These are phyloP conservation scores for Xenopus tropicalis DNA, from an alignment of 2,113 vertebrate genomes.

Conservation along the genomic window DNA sequence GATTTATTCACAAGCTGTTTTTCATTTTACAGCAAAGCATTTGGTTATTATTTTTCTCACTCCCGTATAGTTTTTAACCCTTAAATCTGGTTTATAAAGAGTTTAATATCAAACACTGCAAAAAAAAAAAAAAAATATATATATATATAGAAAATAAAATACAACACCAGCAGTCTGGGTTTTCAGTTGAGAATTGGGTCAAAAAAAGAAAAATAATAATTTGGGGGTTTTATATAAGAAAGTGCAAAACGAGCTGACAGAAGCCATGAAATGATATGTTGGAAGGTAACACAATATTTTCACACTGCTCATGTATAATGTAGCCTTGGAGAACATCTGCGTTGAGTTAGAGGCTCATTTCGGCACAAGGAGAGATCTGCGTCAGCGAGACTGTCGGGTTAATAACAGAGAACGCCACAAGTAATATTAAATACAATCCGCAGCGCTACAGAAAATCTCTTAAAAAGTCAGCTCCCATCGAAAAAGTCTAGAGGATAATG, in stretches of 20 bases:
- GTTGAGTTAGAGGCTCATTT: slow-evolving; percentile 12
- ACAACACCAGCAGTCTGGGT: neutral
- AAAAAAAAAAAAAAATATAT: neutral
- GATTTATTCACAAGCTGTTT: slow-evolving; percentile 4
- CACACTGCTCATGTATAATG: neutral
- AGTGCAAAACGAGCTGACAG: neutral
- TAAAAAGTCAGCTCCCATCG: neutral
- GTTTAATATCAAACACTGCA: slow-evolving; percentile 19
- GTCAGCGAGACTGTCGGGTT: slow-evolving; percentile 1
- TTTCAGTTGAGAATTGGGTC: neutral
- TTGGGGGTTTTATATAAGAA: neutral
- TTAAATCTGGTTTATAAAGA: slow-evolving; percentile 6
- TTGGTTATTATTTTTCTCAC: neutral
- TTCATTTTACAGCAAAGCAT: neutral
- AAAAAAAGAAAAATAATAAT: neutral
- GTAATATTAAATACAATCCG: neutral
- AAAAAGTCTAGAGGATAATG: neutral
- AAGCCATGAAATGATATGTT: neutral
- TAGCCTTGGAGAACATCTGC: slow-evolving; percentile 22
- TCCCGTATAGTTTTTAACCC: neutral
- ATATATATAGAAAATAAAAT: too few species aligned
- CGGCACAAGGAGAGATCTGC: neutral
- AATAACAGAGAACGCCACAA: slow-evolving; percentile 5
- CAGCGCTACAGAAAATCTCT: neutral
- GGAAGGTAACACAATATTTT: neutral